Evolutionary conservation across 64 coral and sea anemone species (phyloP).

Genomic region (Pocillopora damicornis): DNA sequence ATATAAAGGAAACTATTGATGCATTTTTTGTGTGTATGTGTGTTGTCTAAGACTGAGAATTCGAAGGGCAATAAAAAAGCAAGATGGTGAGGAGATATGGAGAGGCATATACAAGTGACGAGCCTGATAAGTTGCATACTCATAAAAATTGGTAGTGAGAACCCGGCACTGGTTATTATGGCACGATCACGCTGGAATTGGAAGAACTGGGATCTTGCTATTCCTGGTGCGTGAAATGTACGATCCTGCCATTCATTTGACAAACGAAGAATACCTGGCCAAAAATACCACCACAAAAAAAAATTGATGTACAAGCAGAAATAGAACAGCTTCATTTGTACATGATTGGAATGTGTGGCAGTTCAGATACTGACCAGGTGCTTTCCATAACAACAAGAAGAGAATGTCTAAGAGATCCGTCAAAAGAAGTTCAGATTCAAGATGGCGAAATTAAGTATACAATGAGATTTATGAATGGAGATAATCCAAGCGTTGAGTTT

Average conservation of each 20-base stretch:
- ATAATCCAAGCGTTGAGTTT: constrained; percentile 2
- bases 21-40: too few species aligned
- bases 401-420: constrained; percentile 13
- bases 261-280: neutral
- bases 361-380: constrained; percentile 10
- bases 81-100: neutral
- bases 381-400: constrained; percentile 4
- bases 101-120: neutral
- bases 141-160: constrained; percentile 3
- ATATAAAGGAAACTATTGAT: too few species aligned
- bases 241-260: constrained; percentile 25
- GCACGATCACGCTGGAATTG: neutral
- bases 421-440: neutral
- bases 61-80: constrained; percentile 9
- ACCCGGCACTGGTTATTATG: neutral
- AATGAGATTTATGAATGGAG: neutral
- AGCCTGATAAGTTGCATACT: neutral
- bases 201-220: neutral
- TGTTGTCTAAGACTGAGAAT: neutral
- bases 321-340: constrained; percentile 17
- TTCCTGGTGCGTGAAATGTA: constrained; percentile 1
- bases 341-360: neutral
- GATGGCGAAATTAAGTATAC: neutral
- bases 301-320: too few species aligned
- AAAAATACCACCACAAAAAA: neutral